Evolutionary conservation across 2,797 vertebrate species (phyloP).

Genomic region (Lindbergichthys nudifrons): DNA sequence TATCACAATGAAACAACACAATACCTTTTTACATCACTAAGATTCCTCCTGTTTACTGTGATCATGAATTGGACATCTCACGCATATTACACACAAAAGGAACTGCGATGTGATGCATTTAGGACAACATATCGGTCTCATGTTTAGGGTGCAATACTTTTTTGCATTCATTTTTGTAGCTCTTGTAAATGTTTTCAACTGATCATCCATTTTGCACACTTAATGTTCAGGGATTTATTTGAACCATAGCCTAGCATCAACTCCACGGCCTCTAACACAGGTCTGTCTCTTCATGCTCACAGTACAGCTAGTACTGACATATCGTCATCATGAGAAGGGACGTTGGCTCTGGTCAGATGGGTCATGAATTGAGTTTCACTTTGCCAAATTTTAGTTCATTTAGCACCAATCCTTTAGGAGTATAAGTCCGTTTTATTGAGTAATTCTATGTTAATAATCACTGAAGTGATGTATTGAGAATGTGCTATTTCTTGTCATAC

Average conservation of each 20-base stretch:
- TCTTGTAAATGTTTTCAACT: conserved; percentile 59
- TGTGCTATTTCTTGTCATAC: conserved; percentile 97
- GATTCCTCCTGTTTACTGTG: conserved; percentile 72
- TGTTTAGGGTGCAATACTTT: conserved; percentile 41
- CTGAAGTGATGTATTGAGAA: conserved; percentile 82
- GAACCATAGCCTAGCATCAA: conserved; percentile 55
- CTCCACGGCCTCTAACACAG: conserved; percentile 34
- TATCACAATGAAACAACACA: conserved; percentile 75
- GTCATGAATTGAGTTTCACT: conserved; percentile 72
- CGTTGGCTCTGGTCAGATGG: conserved; percentile 61
- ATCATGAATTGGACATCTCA: conserved; percentile 67
- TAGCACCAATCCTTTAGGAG: conserved; percentile 61
- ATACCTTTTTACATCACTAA: conserved; percentile 69
- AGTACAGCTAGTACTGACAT: conserved; percentile 64
- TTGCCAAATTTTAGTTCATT: conserved; percentile 78
- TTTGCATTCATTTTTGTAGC: conserved; percentile 57
- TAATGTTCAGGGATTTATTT: conserved; percentile 83
- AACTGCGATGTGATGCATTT: conserved; percentile 51
- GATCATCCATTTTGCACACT: conserved; percentile 84
- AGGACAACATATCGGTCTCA: conserved; percentile 19
- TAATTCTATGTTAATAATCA: conserved; percentile 78
- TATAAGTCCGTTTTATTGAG: conserved; percentile 55
- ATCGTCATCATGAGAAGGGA: conserved; percentile 41
- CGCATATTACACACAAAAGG: conserved; percentile 37
- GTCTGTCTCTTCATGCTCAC: conserved; percentile 62